Percentiles rank a stretch among this genome's conserved stretches.
Conservation (phyloP, 2,113 vertebrate species). For the Lates calcarifer region DNA sequence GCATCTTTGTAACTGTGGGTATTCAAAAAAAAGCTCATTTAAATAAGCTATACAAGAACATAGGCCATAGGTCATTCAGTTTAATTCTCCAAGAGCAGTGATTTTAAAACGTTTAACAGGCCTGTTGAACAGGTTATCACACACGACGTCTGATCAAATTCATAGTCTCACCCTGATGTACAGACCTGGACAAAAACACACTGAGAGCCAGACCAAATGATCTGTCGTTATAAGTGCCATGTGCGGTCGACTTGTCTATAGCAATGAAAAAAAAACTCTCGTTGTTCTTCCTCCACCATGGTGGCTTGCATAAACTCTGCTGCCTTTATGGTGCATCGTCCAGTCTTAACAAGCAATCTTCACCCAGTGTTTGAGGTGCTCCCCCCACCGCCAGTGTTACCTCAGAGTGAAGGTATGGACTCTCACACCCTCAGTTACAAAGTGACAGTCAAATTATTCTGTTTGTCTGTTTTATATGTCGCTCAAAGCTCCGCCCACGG, state of each 20-base stretch:
- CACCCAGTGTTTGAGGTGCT: constrained; percentile 75
- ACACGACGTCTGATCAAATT: constrained; percentile 54
- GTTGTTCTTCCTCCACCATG: constrained; percentile 83
- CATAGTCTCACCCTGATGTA: constrained; percentile 66
- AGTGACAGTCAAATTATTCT: constrained; percentile 75
- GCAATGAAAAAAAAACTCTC: constrained; percentile 81
- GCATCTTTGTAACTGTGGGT: constrained; percentile 87
- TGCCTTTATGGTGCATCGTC: constrained; percentile 72
- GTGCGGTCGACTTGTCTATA: constrained; percentile 75
- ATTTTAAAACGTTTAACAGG: constrained; percentile 51
- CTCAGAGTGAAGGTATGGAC: constrained; percentile 83
- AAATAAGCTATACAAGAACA: constrained; percentile 71
- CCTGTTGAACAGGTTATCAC: constrained; percentile 83
- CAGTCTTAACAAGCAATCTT: constrained; percentile 74
- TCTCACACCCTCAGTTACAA: constrained; percentile 85
- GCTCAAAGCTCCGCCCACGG: constrained; percentile 77
- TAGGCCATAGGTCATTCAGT: constrained; percentile 67
- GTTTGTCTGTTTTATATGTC: constrained; percentile 79
- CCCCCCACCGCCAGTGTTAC: constrained; percentile 78
- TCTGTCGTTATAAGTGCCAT: constrained; percentile 73
- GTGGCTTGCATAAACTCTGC: constrained; percentile 77
- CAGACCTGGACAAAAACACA: constrained; percentile 66
- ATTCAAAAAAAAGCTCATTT: constrained; percentile 59
- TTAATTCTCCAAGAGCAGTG: constrained; percentile 66
- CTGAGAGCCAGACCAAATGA: constrained; percentile 76